Evolutionary conservation across 1,140 invertebrate species (phyloP), one percentile per base, ranked within the genome.

Genomic region (Drosophila sproati): DNA sequence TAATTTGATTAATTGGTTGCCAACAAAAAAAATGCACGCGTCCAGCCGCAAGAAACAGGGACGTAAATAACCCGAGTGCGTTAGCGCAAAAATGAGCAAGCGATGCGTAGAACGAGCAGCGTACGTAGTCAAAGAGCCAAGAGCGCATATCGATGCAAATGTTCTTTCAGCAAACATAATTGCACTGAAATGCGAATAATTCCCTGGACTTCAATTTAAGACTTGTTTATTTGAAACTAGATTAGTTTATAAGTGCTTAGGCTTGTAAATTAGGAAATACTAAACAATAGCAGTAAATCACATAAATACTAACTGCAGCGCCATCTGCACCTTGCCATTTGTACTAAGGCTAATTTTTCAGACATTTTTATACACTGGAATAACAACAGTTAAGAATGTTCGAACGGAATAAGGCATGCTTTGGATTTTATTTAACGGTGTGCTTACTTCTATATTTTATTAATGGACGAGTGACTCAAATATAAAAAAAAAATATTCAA

Each of bases 21-120:
- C 57, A 70, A 20, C 20, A 20, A 20, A 56, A 74, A 69, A 71
- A 63, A 32, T 74, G 67, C 72, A 70, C 66, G 72, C 72, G 67
- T 67, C 66, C 72, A 74, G 37, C 72, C 71, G 72, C 70, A 69
- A 69, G 70, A 67, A 68, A 73, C 37, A 43, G 39, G 54, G 32
- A 68, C 63, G 48, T 67, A 52, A 67, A 67, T 37, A 52, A 10
- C 28, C 29, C 7, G 20, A 69, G 45, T 43, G 55, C 62, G 45
- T 12, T 28, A 57, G 35, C 55, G 67, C 66, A 60, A 1, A 2
- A 35, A n/a, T 20, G 66, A 59, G 66, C 31, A 61, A 70, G 29
- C 39, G 35, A 5, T 47, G 20, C 67, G 70, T 62, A 66, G 59
- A 66, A 52, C 43, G 47, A 39, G 34, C 29, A 20, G 57, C 61